A percentile compares a stretch with the other conserved stretches of the same genome.
phyloP scores from a whole-genome alignment of 2,888 invertebrate genomes.

The Lottia scabra region DNA sequence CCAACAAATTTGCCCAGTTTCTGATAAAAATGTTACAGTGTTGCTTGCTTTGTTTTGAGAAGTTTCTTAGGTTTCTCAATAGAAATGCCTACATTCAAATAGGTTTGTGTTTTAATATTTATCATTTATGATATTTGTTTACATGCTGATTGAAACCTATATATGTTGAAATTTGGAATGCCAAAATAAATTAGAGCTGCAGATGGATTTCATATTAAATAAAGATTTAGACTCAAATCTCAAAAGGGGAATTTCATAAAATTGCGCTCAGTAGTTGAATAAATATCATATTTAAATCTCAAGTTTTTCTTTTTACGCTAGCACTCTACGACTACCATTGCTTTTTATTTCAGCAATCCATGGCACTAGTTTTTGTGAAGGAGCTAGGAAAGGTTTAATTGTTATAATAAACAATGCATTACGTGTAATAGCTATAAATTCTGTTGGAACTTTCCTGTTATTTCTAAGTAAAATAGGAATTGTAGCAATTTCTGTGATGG shows the following conservation, averaged over 20 bases:
- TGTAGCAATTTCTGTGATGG: conserved; percentile 83
- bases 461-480: conserved; percentile 85
- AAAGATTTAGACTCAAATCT: no score
- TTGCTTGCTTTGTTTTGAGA: conserved; percentile 89
- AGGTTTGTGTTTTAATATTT: conserved; percentile 63
- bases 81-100: conserved; percentile 94
- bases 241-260: no score
- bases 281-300: no score
- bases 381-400: conserved; percentile 75
- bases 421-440: conserved; percentile 90
- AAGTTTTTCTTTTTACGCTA: no score
- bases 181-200: no score
- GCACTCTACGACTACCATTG: no score
- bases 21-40: conserved; percentile 77
- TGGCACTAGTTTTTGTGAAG: conserved; percentile 76
- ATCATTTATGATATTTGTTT: neutral
- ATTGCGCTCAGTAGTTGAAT: no score
- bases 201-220: no score
- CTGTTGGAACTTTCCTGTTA: conserved; percentile 90
- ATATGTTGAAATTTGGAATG: no score
- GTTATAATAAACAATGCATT: conserved; percentile 75
- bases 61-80: conserved; percentile 88
- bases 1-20: conserved; percentile 46
- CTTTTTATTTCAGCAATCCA: conserved; percentile 72
- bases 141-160: no score